Percentiles rank a stretch among this genome's conserved stretches.
These are phyloP conservation scores for Champsocephalus gunnari DNA, from an alignment of 2,797 vertebrate species.

Conservation along the genomic window DNA sequence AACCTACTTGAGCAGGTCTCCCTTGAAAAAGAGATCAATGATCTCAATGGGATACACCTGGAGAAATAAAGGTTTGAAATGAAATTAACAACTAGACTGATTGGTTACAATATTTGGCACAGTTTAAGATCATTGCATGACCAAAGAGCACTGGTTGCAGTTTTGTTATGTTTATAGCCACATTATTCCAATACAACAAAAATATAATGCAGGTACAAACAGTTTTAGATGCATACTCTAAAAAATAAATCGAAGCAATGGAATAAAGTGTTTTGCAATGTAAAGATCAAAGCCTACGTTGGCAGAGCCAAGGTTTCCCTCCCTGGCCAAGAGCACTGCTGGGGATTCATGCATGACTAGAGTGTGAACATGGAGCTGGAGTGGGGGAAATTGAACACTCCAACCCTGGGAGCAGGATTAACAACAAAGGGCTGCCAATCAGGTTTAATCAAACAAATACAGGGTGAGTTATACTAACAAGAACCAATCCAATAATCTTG, in stretches of 20 bases:
- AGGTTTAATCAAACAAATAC: constrained; percentile 70
- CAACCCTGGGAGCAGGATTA: constrained; percentile 63
- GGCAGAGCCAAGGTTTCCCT: constrained; percentile 33
- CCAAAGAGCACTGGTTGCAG: background rate
- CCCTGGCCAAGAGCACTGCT: constrained; percentile 46
- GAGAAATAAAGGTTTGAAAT: too few species aligned
- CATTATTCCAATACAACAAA: constrained; percentile 6
- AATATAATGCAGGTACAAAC: constrained; percentile 30
- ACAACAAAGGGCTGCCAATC: constrained; percentile 75
- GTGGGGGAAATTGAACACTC: constrained; percentile 54
- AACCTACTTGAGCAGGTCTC: too few species aligned
- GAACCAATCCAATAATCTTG: constrained; percentile 66
- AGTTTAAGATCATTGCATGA: background rate
- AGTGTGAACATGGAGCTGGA: constrained; percentile 49
- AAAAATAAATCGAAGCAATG: constrained; percentile 25
- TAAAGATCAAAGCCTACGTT: constrained; percentile 60
- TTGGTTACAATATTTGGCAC: background rate
- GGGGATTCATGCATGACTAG: constrained; percentile 58
- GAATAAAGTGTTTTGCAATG: constrained; percentile 55
- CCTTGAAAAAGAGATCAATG: too few species aligned
- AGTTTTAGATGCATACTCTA: constrained; percentile 13
- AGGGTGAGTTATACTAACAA: constrained; percentile 54
- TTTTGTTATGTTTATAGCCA: constrained; percentile 2
- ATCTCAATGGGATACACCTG: too few species aligned
- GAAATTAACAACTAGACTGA: background rate